Percentiles rank a stretch among this genome's conserved stretches.
Conservation (phyloP, 2,797 vertebrate species). For the Nasua narica region DNA sequence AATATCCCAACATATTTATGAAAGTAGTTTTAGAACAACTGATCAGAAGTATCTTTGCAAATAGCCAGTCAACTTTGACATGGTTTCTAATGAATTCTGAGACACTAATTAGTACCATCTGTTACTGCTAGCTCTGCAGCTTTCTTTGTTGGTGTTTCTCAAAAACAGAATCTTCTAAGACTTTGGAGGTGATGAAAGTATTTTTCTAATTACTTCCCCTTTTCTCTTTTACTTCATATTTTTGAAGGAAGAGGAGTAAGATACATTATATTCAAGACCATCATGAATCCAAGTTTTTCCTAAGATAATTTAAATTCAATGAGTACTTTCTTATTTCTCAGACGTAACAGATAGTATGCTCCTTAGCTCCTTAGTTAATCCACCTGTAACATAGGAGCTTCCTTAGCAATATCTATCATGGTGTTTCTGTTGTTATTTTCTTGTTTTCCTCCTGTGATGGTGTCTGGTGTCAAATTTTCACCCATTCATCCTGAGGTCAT, state of each 20-base stretch:
- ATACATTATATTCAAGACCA: background rate
- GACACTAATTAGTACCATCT: constrained; percentile 38
- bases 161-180: background rate
- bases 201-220: background rate
- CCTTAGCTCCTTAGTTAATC: background rate
- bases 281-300: background rate
- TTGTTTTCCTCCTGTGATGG: background rate
- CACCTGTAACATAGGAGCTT: background rate
- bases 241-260: background rate
- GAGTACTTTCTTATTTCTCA: background rate
- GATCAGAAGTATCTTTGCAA: constrained; percentile 22
- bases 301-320: background rate
- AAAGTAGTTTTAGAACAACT: constrained; percentile 15
- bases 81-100: constrained; percentile 1
- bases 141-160: constrained; percentile 23
- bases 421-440: background rate
- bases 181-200: background rate
- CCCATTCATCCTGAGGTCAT: background rate
- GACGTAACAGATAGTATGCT: background rate
- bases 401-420: background rate
- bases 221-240: background rate
- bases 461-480: background rate
- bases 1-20: background rate
- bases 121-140: background rate
- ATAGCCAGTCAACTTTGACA: constrained; percentile 37